These are phyloP conservation scores for Betta splendens DNA, from an alignment of 2,797 vertebrate species.

Conservation along the genomic window DNA sequence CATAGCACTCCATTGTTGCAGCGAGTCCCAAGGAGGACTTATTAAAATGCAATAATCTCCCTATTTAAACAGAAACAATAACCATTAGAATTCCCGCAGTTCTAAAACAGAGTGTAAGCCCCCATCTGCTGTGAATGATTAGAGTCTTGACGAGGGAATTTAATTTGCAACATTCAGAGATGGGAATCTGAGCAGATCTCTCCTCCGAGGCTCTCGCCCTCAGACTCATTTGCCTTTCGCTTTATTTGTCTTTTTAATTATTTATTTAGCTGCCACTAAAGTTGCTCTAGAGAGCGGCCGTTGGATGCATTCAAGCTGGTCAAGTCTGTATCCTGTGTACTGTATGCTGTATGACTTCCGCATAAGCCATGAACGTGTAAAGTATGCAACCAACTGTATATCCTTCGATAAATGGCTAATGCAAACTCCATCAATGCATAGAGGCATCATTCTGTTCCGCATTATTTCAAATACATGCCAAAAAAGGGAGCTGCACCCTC, in stretches of 20 bases:
- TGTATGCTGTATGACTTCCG: no score
- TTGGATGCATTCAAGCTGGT: slow-evolving; percentile 45
- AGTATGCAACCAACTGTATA: no score
- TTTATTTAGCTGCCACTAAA: slow-evolving; percentile 74
- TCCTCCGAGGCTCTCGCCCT: slow-evolving; percentile 92
- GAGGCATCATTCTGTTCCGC: slow-evolving; percentile 55
- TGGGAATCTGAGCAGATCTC: slow-evolving; percentile 93
- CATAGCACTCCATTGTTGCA: slow-evolving; percentile 97
- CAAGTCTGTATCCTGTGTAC: no score
- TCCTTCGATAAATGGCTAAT: no score
- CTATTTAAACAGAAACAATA: slow-evolving; percentile 99
- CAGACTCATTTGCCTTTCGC: slow-evolving; percentile 84
- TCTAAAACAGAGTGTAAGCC: slow-evolving; percentile 96
- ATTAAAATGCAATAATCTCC: slow-evolving; percentile 99
- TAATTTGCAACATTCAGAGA: slow-evolving; percentile 99
- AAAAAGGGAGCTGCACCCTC: slow-evolving; percentile 54
- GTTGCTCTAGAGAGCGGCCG: slow-evolving; percentile 57
- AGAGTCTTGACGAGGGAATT: slow-evolving; percentile 99
- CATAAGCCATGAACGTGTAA: no score
- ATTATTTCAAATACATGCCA: slow-evolving; percentile 65
- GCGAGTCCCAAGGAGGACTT: slow-evolving; percentile 98
- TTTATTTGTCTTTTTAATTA: slow-evolving; percentile 78
- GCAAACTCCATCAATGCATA: slow-evolving; percentile 39
- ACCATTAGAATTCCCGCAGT: slow-evolving; percentile 99
- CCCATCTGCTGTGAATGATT: slow-evolving; percentile 99